Conservation (phyloP, 2,888 invertebrate species). For the Torymus texanus region DNA sequence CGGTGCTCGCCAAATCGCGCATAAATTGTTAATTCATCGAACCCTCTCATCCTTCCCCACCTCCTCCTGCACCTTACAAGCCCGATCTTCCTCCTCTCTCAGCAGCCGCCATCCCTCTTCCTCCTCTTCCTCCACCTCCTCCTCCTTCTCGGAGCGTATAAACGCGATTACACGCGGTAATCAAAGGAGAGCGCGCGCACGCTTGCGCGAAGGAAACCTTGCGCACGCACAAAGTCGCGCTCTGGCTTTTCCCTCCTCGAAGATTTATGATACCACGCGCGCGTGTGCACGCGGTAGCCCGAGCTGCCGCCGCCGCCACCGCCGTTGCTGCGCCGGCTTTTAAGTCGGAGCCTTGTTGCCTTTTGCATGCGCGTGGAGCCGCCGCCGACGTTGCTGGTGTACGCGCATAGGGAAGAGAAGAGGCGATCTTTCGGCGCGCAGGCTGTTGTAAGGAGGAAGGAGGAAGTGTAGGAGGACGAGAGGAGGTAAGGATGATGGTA, state of each 20-base stretch:
- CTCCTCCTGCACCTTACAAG: neutral
- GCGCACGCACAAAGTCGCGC: constrained; percentile 22
- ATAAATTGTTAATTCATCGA: constrained; percentile 29
- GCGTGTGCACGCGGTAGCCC: no score
- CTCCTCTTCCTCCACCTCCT: neutral
- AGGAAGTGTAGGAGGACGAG: neutral
- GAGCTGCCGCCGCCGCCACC: no score
- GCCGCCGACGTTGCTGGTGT: no score
- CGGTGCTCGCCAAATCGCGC: neutral
- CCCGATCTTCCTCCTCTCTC: neutral
- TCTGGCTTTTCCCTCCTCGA: constrained; percentile 20
- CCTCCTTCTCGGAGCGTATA: constrained; percentile 12
- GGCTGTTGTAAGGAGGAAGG: neutral
- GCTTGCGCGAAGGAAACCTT: constrained; percentile 8
- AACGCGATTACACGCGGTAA: constrained; percentile 41
- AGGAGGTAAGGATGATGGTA: no score
- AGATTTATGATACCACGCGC: constrained; percentile 30
- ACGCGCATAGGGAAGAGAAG: neutral
- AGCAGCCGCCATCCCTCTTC: neutral
- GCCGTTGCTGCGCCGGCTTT: no score
- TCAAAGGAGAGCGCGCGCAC: constrained; percentile 23
- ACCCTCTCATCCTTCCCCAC: neutral
- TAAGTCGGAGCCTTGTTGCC: no score
- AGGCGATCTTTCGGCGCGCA: neutral
- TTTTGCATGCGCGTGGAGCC: no score